phyloP scores from a whole-genome alignment of 2,888 invertebrate species.

The Ariolimax columbianus region DNA sequence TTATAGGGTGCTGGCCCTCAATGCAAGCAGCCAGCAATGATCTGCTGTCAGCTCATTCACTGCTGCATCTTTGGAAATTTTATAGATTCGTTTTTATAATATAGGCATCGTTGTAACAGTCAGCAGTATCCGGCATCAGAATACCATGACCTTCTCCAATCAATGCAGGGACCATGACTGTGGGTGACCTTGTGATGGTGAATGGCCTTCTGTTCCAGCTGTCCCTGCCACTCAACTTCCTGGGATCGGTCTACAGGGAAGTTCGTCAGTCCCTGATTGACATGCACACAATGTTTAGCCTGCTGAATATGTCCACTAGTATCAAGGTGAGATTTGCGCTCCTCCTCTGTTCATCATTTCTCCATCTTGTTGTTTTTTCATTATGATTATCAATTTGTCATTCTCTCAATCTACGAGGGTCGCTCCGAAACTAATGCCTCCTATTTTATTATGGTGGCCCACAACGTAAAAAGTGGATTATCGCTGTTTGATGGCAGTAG shows the following conservation, averaged over 20 bases:
- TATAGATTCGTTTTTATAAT: too few species aligned
- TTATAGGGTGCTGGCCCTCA: too few species aligned
- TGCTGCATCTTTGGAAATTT: too few species aligned
- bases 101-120: too few species aligned
- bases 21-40: too few species aligned
- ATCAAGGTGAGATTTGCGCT: constrained; percentile 81
- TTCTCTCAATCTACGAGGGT: background rate
- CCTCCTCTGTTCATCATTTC: background rate
- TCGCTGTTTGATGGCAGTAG: too few species aligned
- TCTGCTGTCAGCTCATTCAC: too few species aligned
- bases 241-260: constrained; percentile 98
- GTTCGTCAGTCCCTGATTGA: constrained; percentile 97
- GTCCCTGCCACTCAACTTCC: constrained; percentile 96
- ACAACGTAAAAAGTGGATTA: too few species aligned
- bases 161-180: constrained; percentile 91
- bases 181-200: constrained; percentile 98
- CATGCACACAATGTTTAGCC: constrained; percentile 98
- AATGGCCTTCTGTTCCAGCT: constrained; percentile 98
- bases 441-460: too few species aligned
- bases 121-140: too few species aligned
- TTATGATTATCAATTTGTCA: background rate
- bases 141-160: too few species aligned
- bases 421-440: too few species aligned
- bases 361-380: background rate
- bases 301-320: constrained; percentile 90